phyloP scores from a whole-genome alignment of 2,888 invertebrate genomes.

The Empis stercorea region DNA sequence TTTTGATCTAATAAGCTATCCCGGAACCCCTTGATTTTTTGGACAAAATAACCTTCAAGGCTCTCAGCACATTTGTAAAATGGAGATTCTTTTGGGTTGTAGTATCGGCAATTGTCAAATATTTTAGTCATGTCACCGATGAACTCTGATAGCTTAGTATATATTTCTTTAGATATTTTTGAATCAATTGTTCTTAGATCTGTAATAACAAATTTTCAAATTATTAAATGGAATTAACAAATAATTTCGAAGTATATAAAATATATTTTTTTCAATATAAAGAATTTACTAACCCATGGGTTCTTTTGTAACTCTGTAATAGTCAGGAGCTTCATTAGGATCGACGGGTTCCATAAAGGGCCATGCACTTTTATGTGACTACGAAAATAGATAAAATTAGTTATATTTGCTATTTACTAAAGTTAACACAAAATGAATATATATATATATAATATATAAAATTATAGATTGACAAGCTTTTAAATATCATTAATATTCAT shows the following conservation, averaged over 20 bases:
- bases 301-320: slow-evolving; percentile 90
- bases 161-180: slow-evolving; percentile 69
- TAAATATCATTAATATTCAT: no score
- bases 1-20: slow-evolving; percentile 44
- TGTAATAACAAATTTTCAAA: slow-evolving; percentile 32
- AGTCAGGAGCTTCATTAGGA: slow-evolving; percentile 90
- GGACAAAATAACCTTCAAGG: slow-evolving; percentile 88
- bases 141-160: slow-evolving; percentile 84
- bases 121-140: slow-evolving; percentile 97
- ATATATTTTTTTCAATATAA: not conserved
- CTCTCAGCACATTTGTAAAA: slow-evolving; percentile 95
- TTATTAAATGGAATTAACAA: slow-evolving; percentile 6
- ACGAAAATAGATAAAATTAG: slow-evolving; percentile 8
- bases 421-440: no score
- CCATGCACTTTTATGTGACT: slow-evolving; percentile 93
- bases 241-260: no score
- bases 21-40: slow-evolving; percentile 78
- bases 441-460: no score
- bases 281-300: slow-evolving; percentile 69
- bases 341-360: slow-evolving; percentile 97
- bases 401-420: no score
- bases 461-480: no score
- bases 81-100: slow-evolving; percentile 89
- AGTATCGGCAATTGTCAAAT: slow-evolving; percentile 97
- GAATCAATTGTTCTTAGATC: slow-evolving; percentile 87